Conservation (phyloP, 2,113 vertebrate species). For the Perca flavescens region DNA sequence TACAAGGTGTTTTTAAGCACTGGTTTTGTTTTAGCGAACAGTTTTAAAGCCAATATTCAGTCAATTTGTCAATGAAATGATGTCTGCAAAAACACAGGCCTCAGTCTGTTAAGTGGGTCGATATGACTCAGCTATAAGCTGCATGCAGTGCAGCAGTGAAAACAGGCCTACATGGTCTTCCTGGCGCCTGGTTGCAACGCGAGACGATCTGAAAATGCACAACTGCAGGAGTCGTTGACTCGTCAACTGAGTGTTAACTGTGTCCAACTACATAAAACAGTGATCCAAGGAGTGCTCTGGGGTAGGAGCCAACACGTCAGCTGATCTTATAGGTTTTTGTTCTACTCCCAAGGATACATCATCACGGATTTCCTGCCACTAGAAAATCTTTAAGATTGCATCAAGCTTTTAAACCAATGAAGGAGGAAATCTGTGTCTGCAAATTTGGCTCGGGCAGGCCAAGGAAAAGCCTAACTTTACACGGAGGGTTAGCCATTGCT, state of each 20-base stretch:
- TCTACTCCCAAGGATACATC: constrained; percentile 21
- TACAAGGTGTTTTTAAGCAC: constrained; percentile 29
- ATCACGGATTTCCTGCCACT: constrained; percentile 31
- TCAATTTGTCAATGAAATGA: constrained; percentile 32
- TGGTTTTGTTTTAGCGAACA: constrained; percentile 12
- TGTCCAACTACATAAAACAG: constrained; percentile 56
- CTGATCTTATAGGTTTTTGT: constrained; percentile 49
- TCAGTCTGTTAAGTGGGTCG: constrained; percentile 64
- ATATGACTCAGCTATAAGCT: constrained; percentile 58
- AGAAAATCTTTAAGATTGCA: constrained; percentile 16
- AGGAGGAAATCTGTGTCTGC: constrained; percentile 9
- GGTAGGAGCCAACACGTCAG: constrained; percentile 50
- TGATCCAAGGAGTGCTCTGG: constrained; percentile 22
- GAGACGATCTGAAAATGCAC: constrained; percentile 38
- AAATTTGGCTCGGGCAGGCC: neutral
- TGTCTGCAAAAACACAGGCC: constrained; percentile 32
- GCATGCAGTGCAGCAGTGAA: constrained; percentile 24
- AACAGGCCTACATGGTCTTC: constrained; percentile 60
- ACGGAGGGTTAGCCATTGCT: neutral
- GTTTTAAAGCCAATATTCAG: constrained; percentile 42
- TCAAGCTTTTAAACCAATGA: constrained; percentile 4
- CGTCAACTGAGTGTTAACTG: constrained; percentile 49
- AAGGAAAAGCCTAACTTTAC: neutral
- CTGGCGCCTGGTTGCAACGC: constrained; percentile 54
- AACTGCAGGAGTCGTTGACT: constrained; percentile 10